phyloP scores from a whole-genome alignment of 2,888 invertebrate genomes.

The Diplazon laetatorius region DNA sequence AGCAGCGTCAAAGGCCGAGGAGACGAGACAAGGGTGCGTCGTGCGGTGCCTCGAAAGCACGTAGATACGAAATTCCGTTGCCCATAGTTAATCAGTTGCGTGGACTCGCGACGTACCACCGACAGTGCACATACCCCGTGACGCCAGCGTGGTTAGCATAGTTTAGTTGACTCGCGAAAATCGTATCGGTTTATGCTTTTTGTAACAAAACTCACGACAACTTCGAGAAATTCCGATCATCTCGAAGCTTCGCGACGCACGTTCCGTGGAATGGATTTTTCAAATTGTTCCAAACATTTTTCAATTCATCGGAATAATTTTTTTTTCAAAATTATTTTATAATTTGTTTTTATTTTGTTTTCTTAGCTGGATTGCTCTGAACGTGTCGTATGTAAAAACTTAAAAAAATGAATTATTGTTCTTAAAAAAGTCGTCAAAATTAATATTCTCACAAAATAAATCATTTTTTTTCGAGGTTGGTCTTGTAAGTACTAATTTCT shows the following conservation, averaged over 20 bases:
- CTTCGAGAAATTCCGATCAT: neutral
- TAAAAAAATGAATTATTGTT: too few relatives aligned
- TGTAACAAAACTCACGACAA: neutral
- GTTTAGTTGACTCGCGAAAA: constrained; percentile 25
- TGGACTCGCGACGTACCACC: constrained; percentile 28
- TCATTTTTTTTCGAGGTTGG: too few relatives aligned
- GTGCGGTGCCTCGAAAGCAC: constrained; percentile 5
- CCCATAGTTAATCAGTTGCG: constrained; percentile 49
- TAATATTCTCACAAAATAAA: too few relatives aligned
- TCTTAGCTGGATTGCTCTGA: too few relatives aligned
- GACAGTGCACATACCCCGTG: constrained; percentile 26
- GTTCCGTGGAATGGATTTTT: too few relatives aligned
- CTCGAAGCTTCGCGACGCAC: neutral
- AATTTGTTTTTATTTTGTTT: too few relatives aligned
- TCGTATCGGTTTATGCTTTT: constrained; percentile 17
- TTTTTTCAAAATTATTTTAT: too few relatives aligned
- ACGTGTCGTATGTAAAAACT: too few relatives aligned
- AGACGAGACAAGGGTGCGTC: constrained; percentile 48
- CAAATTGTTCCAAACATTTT: too few relatives aligned
- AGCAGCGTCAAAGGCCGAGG: constrained; percentile 41
- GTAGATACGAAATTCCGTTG: constrained; percentile 37
- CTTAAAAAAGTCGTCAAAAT: too few relatives aligned
- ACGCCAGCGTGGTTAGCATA: constrained; percentile 40
- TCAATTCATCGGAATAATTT: too few relatives aligned
- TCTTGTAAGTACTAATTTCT: too few relatives aligned